phyloP scores from a whole-genome alignment of 92 coral and sea anemone genomes.

The Montipora capitata region DNA sequence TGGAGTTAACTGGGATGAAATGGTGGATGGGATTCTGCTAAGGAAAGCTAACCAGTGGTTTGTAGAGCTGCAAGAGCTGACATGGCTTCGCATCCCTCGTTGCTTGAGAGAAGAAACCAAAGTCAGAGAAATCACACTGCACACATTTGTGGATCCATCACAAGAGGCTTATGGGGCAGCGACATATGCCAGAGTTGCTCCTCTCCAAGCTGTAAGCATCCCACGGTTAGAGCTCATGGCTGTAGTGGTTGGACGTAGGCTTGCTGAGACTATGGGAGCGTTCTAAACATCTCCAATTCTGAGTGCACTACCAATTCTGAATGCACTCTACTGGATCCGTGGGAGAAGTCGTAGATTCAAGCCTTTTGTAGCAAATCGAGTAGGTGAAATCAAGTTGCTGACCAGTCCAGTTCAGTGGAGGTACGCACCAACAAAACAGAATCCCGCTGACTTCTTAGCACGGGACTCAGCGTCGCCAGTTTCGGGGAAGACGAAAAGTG shows the following conservation, averaged over 20 bases:
- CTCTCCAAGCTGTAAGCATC: conserved; percentile 68
- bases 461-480: conserved; percentile 22
- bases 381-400: conserved; percentile 61
- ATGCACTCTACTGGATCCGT: conserved; percentile 50
- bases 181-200: conserved; percentile 55
- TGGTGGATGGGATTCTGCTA: conserved; percentile 9
- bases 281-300: neutral
- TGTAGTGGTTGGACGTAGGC: conserved; percentile 55
- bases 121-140: conserved; percentile 7
- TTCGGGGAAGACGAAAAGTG: conserved; percentile 28
- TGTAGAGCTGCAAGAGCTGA: conserved; percentile 29
- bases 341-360: conserved; percentile 46
- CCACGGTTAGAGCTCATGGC: conserved; percentile 70
- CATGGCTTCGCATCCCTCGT: conserved; percentile 30
- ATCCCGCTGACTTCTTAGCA: conserved; percentile 67
- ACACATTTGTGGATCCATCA: conserved; percentile 67
- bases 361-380: conserved; percentile 63
- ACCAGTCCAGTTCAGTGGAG: conserved; percentile 75
- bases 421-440: conserved; percentile 47
- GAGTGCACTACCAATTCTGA: conserved; percentile 42
- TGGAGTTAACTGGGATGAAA: conserved; percentile 64
- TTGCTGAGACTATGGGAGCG: conserved; percentile 3
- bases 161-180: conserved; percentile 70
- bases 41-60: conserved; percentile 38
- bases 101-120: conserved; percentile 15